Conservation (phyloP, 2,888 invertebrate species). For the Chouioia cunea region DNA sequence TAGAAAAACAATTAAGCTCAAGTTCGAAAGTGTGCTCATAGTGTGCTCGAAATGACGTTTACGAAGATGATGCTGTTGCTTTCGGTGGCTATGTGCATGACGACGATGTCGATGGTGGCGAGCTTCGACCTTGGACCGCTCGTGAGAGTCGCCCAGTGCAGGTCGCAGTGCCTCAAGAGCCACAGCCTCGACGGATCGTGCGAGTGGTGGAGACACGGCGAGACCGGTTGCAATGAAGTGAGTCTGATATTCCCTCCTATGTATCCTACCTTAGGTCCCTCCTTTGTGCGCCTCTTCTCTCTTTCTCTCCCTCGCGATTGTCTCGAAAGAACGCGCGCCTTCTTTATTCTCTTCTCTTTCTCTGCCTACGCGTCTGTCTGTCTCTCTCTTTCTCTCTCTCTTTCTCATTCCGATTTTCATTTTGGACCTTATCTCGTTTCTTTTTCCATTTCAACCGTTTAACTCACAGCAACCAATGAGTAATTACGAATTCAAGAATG, state of each 20-base stretch:
- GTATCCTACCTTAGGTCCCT: neutral
- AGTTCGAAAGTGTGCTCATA: no score
- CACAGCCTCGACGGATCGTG: constrained; percentile 61
- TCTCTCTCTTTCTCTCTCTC: no score
- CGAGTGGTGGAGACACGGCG: constrained; percentile 59
- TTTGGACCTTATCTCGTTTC: no score
- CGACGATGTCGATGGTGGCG: constrained; percentile 52
- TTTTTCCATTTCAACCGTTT: no score
- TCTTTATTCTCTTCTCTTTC: neutral
- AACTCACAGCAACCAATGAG: neutral
- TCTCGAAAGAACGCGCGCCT: neutral
- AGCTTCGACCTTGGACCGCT: constrained; percentile 64
- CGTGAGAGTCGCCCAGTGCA: constrained; percentile 64
- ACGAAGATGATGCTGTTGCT: constrained; percentile 49
- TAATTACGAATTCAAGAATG: constrained; percentile 26
- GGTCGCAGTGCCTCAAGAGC: constrained; percentile 62
- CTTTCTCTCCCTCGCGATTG: neutral
- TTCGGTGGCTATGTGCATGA: constrained; percentile 53
- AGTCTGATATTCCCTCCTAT: constrained; percentile 41
- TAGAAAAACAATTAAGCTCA: no score
- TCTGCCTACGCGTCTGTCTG: neutral
- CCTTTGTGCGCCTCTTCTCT: neutral
- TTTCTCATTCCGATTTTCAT: no score
- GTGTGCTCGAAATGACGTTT: no score
- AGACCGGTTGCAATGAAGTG: constrained; percentile 61